Evolutionary conservation across 2,797 vertebrate genomes (phyloP), one percentile per base, ranked within the genome.

Genomic region (Steatocranus sp.): DNA sequence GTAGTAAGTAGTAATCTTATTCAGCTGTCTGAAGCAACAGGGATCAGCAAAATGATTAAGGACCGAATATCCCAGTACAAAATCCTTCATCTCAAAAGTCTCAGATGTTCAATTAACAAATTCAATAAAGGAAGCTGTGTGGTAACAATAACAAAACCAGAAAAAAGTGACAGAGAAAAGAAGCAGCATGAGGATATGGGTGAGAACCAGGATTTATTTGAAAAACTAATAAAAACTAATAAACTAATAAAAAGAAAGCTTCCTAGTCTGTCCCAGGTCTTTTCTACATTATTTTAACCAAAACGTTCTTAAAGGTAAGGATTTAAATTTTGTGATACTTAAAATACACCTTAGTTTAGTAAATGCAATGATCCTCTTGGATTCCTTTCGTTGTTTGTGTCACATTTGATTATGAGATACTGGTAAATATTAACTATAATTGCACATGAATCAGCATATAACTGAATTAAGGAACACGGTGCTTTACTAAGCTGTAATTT

Each of bases 131-230:
- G 30, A 75, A 76, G 41, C 38, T 38, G 14, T 3, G 2, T 61
- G 74, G 8, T 27, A 50, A 85, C 66, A 78, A 83, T 48, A 78
- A 86, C 54, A 80, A 82, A 12, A 53, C n/a, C 2, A 34, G 30
- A 76, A 43, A 14, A 82, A 78, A 82, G 73, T 1, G 8, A 68
- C n/a, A 36, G 4, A 34, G 11, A 56, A 63, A 46, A 38, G 18
- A 50, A 74, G 77, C 48, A 61, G 36, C 61, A 8, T 10, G 66
- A 80, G 20, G 46, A 75, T 3, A 46, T 18, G 10, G 78, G 50
- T 32, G 20, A 83, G 25, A 11, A 56, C 11, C 3, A 8, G 66
- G 3, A 49, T 77, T 54, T 36, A 8, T 82, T 81, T 48, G 54
- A 32, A 73, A 73, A 48, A 18, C 1, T 2, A 46, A n/a, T 18